A percentile compares a stretch with the other conserved stretches of the same genome.
These are phyloP conservation scores for Chrysemys picta DNA, from an alignment of 2,113 vertebrate species.

Conservation along the genomic window DNA sequence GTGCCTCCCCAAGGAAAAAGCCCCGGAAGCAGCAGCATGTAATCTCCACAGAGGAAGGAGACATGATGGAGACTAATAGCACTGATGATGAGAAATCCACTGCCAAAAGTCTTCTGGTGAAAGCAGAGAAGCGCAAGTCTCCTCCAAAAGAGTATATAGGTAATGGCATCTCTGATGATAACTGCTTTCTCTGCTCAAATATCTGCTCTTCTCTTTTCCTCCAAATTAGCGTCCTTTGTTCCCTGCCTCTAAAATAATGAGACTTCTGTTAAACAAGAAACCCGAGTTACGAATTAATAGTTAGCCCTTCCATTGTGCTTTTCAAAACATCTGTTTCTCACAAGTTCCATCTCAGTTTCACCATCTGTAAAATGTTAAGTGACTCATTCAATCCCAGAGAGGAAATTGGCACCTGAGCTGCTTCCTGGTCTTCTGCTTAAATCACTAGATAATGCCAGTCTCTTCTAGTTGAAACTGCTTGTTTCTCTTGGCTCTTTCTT, in stretches of 20 bases:
- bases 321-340: not conserved
- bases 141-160: slow-evolving; percentile 98
- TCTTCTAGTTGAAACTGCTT: fast-evolving
- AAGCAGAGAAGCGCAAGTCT: slow-evolving; percentile 92
- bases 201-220: not conserved
- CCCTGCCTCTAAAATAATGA: not conserved
- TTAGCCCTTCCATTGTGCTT: not conserved
- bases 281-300: not conserved
- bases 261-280: not conserved
- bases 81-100: slow-evolving; percentile 94
- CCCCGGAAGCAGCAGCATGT: slow-evolving; percentile 98
- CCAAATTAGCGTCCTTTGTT: not conserved
- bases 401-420: not conserved
- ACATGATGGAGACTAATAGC: slow-evolving; percentile 99
- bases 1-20: slow-evolving; percentile 96
- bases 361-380: not conserved
- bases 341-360: not conserved
- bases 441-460: fast-evolving
- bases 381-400: not conserved
- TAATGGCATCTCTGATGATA: slow-evolving; percentile 53
- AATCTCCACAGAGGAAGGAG: slow-evolving; percentile 97
- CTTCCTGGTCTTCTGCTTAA: not conserved
- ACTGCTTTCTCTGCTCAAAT: not conserved
- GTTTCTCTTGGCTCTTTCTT: not conserved
- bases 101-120: slow-evolving; percentile 85